Evolutionary conservation across 2,113 vertebrate genomes (phyloP), one percentile per base, ranked within the genome.

Genomic region (Balaenoptera acutorostrata): DNA sequence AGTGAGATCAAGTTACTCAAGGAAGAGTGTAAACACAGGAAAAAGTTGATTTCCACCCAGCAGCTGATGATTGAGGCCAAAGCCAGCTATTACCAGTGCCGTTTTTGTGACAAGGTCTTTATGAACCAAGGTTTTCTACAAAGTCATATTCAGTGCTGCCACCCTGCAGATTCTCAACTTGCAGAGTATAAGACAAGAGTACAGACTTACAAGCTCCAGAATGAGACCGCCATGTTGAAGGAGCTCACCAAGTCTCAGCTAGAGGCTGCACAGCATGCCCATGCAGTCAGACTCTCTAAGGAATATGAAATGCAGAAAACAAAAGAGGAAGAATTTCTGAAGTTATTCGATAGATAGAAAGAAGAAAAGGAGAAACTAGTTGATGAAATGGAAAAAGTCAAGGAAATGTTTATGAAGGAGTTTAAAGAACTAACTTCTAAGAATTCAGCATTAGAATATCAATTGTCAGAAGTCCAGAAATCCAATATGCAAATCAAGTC

Each of bases 31-130:
- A 99, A 99, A 69, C 99, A 99, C 89, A 98, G 99, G 96, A 99
- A 99, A 97, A 99, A 99, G 98, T 98, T 99, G 71, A 99, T 99
- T 85, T 97, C 99, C 82, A 99, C 99, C 2, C 99, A 99, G 98
- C 99, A 99, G 98, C 98, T 99, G 92, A 98, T 99, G 98, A 98
- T 99, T 4, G 98, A 98, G 61, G 98, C 99, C 1, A 98, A 98
- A 25, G 98, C 99, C 97, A 99, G 98, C 98, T 99, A 98, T 95
- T 99, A 99, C 82, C 99, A 99, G 99, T 99, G 99, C 97, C 98
- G 98, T 2, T 98, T 99, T 95, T 99, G 99, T 98, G 99, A 99
- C 63, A 99, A 99, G 97, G 98, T 98, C 95, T 99, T 99, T 98
- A 98, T 99, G 98, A 99, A 99, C 71, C 97, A 98, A 90, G 98